Conservation (phyloP, 2,888 invertebrate genomes). For the Pammene aurita region DNA sequence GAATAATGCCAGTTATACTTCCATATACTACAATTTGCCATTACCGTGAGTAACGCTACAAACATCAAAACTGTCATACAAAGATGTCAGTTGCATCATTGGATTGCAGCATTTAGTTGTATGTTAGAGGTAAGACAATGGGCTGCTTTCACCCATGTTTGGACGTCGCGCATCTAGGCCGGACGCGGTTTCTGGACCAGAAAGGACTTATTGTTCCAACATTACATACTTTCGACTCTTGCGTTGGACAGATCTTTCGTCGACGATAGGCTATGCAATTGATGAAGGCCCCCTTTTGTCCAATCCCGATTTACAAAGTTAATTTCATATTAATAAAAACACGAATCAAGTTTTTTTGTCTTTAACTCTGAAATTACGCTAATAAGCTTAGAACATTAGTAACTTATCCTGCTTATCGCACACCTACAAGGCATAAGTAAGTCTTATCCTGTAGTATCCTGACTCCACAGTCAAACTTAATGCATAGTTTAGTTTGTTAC, state of each 20-base stretch:
- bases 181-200: conserved; percentile 77
- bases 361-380: too few relatives aligned
- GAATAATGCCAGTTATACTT: too few relatives aligned
- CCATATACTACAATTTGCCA: not conserved
- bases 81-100: conserved; percentile 33
- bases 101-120: conserved; percentile 44
- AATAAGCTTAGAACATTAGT: too few relatives aligned
- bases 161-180: conserved; percentile 68
- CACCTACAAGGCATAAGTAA: too few relatives aligned
- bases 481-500: too few relatives aligned
- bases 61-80: conserved; percentile 26
- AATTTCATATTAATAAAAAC: too few relatives aligned
- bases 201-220: conserved; percentile 67
- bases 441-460: too few relatives aligned
- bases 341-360: too few relatives aligned
- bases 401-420: too few relatives aligned
- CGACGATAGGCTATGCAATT: conserved; percentile 34
- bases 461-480: too few relatives aligned
- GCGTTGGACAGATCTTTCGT: conserved; percentile 46
- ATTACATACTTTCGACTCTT: conserved; percentile 64
- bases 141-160: conserved; percentile 63
- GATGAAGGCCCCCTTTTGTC: not conserved
- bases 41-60: not conserved
- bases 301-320: not conserved
- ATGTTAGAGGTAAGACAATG: conserved; percentile 59